Conservation (phyloP, 2,797 vertebrate species). For the Clarias platycephalus region DNA sequence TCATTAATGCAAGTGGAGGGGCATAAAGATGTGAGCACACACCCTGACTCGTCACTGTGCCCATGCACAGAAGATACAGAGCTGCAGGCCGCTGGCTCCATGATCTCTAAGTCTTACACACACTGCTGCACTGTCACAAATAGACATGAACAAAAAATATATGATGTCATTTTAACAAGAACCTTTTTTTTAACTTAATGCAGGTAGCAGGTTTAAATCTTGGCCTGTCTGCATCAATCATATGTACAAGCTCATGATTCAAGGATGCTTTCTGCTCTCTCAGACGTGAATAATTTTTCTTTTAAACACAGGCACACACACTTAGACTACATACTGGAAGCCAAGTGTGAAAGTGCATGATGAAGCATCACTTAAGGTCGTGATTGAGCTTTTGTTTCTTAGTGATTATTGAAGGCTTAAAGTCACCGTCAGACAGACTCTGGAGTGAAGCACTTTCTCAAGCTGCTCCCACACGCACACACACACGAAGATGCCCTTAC, state of each 20-base stretch:
- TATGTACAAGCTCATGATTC: constrained; percentile 43
- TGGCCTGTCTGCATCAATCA: constrained; percentile 51
- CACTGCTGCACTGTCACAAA: constrained; percentile 38
- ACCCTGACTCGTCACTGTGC: constrained; percentile 62
- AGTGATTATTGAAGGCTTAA: constrained; percentile 50
- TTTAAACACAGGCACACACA: constrained; percentile 42
- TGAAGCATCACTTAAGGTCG: constrained; percentile 66
- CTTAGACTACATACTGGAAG: constrained; percentile 53
- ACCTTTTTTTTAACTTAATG: constrained; percentile 17
- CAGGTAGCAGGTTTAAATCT: constrained; percentile 50
- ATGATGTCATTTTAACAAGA: constrained; percentile 44
- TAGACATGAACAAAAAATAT: constrained; percentile 52
- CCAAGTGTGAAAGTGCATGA: constrained; percentile 69
- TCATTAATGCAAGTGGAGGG: constrained; percentile 70
- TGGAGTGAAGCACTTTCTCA: constrained; percentile 60
- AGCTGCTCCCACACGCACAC: constrained; percentile 59
- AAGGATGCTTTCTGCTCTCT: constrained; percentile 42
- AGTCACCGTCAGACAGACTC: constrained; percentile 58
- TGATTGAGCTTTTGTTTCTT: constrained; percentile 67
- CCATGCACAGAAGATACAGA: constrained; percentile 23
- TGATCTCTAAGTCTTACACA: constrained; percentile 40
- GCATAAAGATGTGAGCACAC: constrained; percentile 62
- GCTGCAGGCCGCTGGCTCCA: constrained; percentile 28
- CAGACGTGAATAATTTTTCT: constrained; percentile 41
- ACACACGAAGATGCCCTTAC: not conserved